These are phyloP conservation scores for Lerema accius DNA, from an alignment of 1,140 invertebrate species.

Conservation along the genomic window DNA sequence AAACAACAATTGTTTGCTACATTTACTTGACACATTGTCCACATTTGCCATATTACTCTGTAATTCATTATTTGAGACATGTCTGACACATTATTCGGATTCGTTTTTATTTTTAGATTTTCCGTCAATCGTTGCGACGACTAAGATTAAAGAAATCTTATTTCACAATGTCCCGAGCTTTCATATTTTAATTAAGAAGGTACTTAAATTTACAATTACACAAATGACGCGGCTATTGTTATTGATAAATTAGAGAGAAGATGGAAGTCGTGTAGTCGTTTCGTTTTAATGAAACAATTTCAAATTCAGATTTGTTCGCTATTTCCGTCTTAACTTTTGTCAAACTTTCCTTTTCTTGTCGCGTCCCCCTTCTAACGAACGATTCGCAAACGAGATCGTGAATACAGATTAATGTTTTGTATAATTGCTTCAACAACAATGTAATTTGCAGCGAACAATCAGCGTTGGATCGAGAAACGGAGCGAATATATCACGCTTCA, in stretches of 20 bases:
- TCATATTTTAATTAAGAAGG: neutral
- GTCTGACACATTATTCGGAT: neutral
- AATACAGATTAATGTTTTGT: conserved; percentile 60
- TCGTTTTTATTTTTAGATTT: neutral
- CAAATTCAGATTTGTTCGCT: conserved; percentile 59
- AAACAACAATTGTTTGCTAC: conserved; percentile 24
- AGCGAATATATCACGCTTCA: conserved; percentile 35
- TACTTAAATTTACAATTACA: conserved; percentile 5
- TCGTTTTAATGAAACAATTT: conserved; percentile 27
- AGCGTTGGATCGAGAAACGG: conserved; percentile 37
- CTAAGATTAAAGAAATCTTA: neutral
- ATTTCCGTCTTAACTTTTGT: conserved; percentile 66
- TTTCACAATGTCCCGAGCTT: neutral
- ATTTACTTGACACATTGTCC: conserved; percentile 23
- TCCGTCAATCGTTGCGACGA: neutral
- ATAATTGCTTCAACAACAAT: conserved; percentile 58
- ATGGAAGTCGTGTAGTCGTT: conserved; percentile 28
- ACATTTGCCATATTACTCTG: neutral
- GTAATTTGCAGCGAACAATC: conserved; percentile 49
- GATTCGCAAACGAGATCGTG: conserved; percentile 58
- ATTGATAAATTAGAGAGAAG: conserved; percentile 20
- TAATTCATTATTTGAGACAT: neutral
- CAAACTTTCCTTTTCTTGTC: conserved; percentile 51
- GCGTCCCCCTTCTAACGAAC: conserved; percentile 55
- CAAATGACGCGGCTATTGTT: conserved; percentile 15